Conservation (phyloP, 2,888 invertebrate species). For the Nomada fucata region DNA sequence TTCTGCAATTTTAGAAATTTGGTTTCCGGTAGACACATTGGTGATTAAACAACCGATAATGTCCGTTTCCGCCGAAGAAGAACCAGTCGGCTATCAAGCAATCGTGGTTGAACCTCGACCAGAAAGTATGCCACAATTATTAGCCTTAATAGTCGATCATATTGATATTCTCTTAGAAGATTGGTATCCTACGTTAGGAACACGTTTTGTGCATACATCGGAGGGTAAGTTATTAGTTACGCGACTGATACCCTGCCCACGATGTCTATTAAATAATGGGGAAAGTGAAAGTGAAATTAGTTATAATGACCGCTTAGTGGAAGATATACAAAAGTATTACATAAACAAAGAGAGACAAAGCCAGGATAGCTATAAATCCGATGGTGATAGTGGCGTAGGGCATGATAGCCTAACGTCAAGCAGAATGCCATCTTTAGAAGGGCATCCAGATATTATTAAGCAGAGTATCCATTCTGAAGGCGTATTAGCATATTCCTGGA, state of each 20-base stretch:
- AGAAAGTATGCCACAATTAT: conserved; percentile 91
- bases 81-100: conserved; percentile 87
- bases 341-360: conserved; percentile 81
- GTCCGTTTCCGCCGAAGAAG: conserved; percentile 81
- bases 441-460: conserved; percentile 86
- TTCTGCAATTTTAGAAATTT: conserved; percentile 94
- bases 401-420: conserved; percentile 91
- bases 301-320: conserved; percentile 74
- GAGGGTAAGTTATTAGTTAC: conserved; percentile 98
- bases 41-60: conserved; percentile 85
- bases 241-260: conserved; percentile 95
- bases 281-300: conserved; percentile 76
- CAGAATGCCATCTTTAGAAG: conserved; percentile 93
- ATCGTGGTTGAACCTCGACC: conserved; percentile 91
- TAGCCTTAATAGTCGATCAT: conserved; percentile 96
- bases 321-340: conserved; percentile 79
- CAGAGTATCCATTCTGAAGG: conserved; percentile 80
- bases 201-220: conserved; percentile 98
- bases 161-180: conserved; percentile 98
- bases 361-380: conserved; percentile 91
- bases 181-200: conserved; percentile 98
- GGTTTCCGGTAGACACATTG: conserved; percentile 90
- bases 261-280: conserved; percentile 87
- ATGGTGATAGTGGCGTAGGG: conserved; percentile 95
- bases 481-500: conserved; percentile 90